Base-by-base conservation (phyloP, 2,113 vertebrate genomes). In the Tupaia chinensis region DNA sequence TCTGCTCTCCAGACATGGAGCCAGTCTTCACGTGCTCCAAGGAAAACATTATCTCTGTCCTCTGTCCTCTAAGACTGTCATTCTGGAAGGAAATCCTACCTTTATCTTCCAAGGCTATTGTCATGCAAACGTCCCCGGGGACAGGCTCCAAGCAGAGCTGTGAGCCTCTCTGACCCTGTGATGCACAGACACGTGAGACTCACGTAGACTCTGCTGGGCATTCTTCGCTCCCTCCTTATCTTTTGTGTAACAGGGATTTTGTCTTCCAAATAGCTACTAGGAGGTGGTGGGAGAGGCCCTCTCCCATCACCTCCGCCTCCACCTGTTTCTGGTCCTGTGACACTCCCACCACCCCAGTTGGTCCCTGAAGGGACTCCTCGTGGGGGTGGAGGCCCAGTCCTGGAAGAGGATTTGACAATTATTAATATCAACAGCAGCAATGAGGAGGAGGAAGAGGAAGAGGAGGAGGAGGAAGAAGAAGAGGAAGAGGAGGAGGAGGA, bases 391-490 rank as follows among this genome's bases (percentile, higher is more conserved):
- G 65, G 93, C 19, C 72, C 96, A 4, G 65, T 98, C 61, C 97
- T 90, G 93, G 99, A 99, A 6, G 98, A 99, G 13, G 99, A 99
- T 68, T 98, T 99, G 2, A 98, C 99, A 0, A 98, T 99, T 85
- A 99, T 99, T 95, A 99, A 99, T 96, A 99, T 99, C 87, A 99
- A 99, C 96, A 99, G 99, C 97, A 99, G 99, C 0, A 99, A 99
- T 9, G 99, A 99, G 0, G 99, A 99, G 9, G 98, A 98, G 17
- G 98, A 97, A 0, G 99, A 99, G 1, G 99, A 99, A 1, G 99
- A 98, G 0, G 98, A 98, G 0, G 98, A 98, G 0, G 98, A 98
- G 0, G 97, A 97, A 0, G 98, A 98, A 0, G 98, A 98, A 0
- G 98, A 97, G 0, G 98, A 98, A 0, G 97, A 98, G 0, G 97